Conservation (phyloP, 2,113 vertebrate genomes). For the Protomyctophum bolini region DNA sequence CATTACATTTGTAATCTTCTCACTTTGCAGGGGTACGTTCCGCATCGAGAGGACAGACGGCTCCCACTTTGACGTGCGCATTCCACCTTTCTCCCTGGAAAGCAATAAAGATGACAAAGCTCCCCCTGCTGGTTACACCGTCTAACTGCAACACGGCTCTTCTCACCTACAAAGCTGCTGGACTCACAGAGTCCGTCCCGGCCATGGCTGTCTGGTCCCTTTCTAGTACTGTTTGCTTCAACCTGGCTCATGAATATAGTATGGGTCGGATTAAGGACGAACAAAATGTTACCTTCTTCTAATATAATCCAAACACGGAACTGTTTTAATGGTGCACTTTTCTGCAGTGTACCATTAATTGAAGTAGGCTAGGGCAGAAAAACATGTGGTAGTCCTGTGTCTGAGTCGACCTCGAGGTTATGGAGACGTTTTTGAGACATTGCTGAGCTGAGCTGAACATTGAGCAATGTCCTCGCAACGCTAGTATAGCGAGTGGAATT, state of each 20-base stretch:
- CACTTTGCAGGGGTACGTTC: slow-evolving; percentile 90
- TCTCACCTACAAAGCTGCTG: not conserved
- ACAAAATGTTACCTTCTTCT: slow-evolving; percentile 18
- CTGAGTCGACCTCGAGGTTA: not conserved
- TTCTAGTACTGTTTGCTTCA: slow-evolving; percentile 15
- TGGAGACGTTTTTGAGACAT: not conserved
- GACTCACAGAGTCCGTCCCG: not conserved
- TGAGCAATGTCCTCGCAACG: not conserved
- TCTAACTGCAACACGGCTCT: slow-evolving; percentile 49
- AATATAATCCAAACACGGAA: slow-evolving; percentile 20
- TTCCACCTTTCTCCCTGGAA: slow-evolving; percentile 97
- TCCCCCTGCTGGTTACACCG: slow-evolving; percentile 94
- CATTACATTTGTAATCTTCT: not conserved
- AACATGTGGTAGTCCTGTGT: not conserved
- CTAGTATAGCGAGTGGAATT: not conserved
- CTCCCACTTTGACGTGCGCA: slow-evolving; percentile 96
- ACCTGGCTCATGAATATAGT: slow-evolving; percentile 25
- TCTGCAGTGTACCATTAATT: slow-evolving; percentile 1
- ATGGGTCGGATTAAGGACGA: slow-evolving; percentile 20
- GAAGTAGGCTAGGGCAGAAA: slow-evolving; percentile 4
- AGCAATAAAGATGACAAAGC: slow-evolving; percentile 99
- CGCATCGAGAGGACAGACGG: slow-evolving; percentile 95
- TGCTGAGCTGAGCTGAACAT: slow-evolving; percentile 7
- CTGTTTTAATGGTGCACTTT: not conserved
- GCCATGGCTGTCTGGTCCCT: slow-evolving; percentile 14